Evolutionary conservation across 35 echinoderm and acorn worm genomes (phyloP).

Genomic region (Eucidaris tribuloides): DNA sequence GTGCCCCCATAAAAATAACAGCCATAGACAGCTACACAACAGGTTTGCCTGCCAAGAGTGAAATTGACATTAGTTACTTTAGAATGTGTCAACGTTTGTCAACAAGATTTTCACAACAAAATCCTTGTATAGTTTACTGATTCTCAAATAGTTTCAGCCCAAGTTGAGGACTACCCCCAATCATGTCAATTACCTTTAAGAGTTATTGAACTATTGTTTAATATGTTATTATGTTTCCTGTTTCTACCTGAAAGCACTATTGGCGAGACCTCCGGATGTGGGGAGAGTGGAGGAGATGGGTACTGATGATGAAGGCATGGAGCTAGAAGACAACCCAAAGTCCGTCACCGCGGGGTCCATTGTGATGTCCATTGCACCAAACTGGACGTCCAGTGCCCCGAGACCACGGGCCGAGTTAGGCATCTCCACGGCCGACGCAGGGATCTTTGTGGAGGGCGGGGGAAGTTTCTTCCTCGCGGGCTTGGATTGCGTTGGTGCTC

Average conservation of each 20-base stretch:
- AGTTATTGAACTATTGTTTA: too few species aligned
- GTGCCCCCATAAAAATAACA: too few species aligned
- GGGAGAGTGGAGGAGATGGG: constrained; percentile 31
- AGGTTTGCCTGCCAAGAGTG: too few species aligned
- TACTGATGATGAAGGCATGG: constrained; percentile 11
- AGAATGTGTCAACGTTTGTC: too few species aligned
- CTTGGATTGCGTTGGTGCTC: constrained; percentile 41
- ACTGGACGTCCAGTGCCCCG: constrained; percentile 90
- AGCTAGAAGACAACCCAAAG: constrained; percentile 50
- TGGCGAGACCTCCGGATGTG: constrained; percentile 35
- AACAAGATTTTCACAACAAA: too few species aligned
- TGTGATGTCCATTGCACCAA: constrained; percentile 94
- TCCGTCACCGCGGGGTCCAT: constrained; percentile 78
- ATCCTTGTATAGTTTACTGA: too few species aligned
- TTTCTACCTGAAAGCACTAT: constrained; percentile 59
- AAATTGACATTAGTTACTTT: too few species aligned
- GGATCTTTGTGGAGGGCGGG: constrained; percentile 62
- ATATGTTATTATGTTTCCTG: too few species aligned
- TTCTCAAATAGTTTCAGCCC: too few species aligned
- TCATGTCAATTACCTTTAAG: too few species aligned
- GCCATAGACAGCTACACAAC: too few species aligned
- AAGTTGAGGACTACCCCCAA: too few species aligned
- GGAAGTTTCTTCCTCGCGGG: constrained; percentile 64
- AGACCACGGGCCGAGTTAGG: constrained; percentile 80
- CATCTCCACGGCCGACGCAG: constrained; percentile 98